Evolutionary conservation across 2,113 vertebrate genomes (phyloP).

Genomic region (Artemisiospiza belli): DNA sequence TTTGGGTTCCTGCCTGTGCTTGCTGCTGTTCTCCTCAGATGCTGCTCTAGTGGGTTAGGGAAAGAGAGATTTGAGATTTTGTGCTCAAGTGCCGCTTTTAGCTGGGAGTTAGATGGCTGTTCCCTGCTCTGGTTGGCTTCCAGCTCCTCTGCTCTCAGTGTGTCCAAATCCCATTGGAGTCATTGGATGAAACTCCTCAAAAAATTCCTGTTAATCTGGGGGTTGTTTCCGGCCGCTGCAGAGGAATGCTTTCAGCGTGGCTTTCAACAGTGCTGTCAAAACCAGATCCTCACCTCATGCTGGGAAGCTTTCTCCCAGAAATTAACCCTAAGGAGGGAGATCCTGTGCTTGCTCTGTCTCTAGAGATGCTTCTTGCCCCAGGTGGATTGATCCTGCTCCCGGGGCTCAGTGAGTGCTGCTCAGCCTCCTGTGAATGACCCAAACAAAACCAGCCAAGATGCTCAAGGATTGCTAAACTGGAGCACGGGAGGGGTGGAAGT

Average conservation of each 20-base stretch:
- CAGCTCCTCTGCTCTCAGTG: background rate
- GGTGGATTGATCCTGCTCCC: background rate
- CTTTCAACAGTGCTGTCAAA: background rate
- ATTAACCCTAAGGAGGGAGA: background rate
- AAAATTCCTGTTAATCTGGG: background rate
- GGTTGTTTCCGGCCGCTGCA: background rate
- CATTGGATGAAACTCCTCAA: background rate
- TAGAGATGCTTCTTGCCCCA: accelerated
- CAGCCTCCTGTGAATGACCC: background rate
- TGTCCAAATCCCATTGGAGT: background rate
- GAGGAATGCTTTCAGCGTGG: background rate
- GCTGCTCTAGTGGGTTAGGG: background rate
- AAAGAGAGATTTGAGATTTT: accelerated
- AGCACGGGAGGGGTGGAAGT: accelerated
- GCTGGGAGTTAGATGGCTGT: background rate
- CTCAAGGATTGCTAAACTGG: accelerated
- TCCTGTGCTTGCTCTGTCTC: background rate
- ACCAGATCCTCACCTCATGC: background rate
- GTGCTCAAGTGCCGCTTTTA: accelerated
- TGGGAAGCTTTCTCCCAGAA: background rate
- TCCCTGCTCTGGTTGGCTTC: background rate
- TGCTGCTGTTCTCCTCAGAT: accelerated
- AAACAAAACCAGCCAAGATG: accelerated
- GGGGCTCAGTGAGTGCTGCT: background rate
- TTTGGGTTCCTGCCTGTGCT: background rate